Percentiles rank a stretch among this genome's conserved stretches.
Evolutionary conservation across 2,113 vertebrate genomes (phyloP).

Genomic region (Acrocephalus kingi): DNA sequence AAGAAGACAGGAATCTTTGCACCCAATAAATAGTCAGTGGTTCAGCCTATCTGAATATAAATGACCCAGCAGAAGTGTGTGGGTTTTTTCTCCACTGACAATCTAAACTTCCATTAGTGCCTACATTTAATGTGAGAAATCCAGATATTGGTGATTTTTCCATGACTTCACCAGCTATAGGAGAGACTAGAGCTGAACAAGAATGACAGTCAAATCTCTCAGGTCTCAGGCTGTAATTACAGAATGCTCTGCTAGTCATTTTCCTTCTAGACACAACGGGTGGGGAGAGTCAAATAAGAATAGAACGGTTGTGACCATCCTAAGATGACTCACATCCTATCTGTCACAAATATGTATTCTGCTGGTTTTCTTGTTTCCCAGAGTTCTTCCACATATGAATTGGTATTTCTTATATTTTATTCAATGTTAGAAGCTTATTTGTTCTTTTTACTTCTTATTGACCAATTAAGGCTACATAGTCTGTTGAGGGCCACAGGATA

Average conservation of each 20-base stretch:
- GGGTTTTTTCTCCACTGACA: background rate
- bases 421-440: background rate
- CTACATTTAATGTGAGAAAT: background rate
- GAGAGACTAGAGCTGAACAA: background rate
- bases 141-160: background rate
- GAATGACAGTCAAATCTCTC: background rate
- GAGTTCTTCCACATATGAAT: background rate
- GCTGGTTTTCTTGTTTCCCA: background rate
- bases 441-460: background rate
- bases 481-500: background rate
- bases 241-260: background rate
- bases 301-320: background rate
- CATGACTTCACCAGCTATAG: background rate
- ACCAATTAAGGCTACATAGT: background rate
- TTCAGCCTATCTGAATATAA: background rate
- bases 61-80: background rate
- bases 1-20: background rate
- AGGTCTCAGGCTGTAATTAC: background rate
- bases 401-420: background rate
- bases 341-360: background rate
- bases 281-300: background rate
- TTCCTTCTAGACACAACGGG: background rate
- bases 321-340: background rate
- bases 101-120: background rate
- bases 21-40: background rate